Base-by-base conservation (phyloP, 2,888 invertebrate genomes). In the Idaea dimidiata region DNA sequence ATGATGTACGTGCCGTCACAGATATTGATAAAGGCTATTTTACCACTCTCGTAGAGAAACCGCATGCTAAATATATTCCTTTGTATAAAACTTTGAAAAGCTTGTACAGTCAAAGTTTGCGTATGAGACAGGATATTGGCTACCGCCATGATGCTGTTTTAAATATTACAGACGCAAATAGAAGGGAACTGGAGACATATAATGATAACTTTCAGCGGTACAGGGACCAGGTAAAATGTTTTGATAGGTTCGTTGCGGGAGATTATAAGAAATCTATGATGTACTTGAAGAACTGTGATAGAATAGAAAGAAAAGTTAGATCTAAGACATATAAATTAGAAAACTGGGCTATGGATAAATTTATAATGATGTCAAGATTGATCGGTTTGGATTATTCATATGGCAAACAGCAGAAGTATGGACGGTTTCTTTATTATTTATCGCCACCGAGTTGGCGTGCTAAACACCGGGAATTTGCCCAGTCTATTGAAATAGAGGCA, bases 371-470 rank as follows among this genome's bases (percentile, higher is more conserved):
- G 56, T 89, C 91, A n/a, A 83, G 80, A 67, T 86, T 95, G 18
- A 93, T 95, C 65, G 91, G 93, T 24, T 87, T 95, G 62, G 95
- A 95, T 72, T 95, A 95, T 73, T 91, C 91, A 68, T 95, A 95
- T 91, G 81, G 93, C 59, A 84, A 93, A 58, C 94, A 93, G 63
- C 95, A 94, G 78, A 94, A 94, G 81, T 95, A 95, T 79, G 95
- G 95, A 61, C 92, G 94, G 72, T 95, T 95, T 84, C 84, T 96
- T n/a, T 94, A 94, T 79, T 93, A 94, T 73, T 82, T 95, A n/a
- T 94, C 95, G 54, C 95, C 95, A 0, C 89, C 94, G 56, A 85
- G 88, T 32, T 95, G 95, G 95, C 89, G 94, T 24, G 78, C 81
- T 55, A 82, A 89, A 66, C 84, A 94, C 72, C 93, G 94, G 74